phyloP scores from a whole-genome alignment of 2,113 vertebrate species.

The Protobothrops mucrosquamatus region DNA sequence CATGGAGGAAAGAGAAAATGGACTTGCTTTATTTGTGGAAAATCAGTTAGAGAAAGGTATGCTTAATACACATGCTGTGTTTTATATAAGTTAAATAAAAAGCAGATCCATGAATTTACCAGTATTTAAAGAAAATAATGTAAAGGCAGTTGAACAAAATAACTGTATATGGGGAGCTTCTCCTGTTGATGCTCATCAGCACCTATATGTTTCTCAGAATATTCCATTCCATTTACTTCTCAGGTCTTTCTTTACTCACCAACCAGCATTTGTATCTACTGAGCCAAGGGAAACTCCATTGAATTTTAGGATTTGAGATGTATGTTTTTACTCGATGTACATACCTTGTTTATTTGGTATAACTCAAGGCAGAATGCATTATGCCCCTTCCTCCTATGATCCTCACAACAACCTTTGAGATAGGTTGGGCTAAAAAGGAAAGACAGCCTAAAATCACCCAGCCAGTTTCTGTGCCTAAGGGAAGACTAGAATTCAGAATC shows the following conservation, averaged over 20 bases:
- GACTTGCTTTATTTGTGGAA: slow-evolving; percentile 95
- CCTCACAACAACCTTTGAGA: background rate
- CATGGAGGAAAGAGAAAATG: slow-evolving; percentile 97
- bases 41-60: slow-evolving; percentile 95
- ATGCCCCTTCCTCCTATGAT: background rate
- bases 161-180: background rate
- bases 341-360: background rate
- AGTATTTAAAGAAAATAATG: background rate
- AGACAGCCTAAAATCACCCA: background rate
- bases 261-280: background rate
- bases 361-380: background rate
- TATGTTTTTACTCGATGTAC: background rate
- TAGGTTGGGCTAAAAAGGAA: background rate
- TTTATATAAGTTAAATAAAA: background rate
- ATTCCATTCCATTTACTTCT: background rate
- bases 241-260: background rate
- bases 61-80: background rate
- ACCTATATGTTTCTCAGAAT: background rate
- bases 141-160: background rate
- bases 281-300: background rate
- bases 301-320: background rate
- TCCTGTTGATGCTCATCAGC: background rate
- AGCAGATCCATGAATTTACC: background rate
- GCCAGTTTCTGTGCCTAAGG: background rate
- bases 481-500: background rate